Evolutionary conservation across 35 echinoderm and acorn worm genomes (phyloP).

Genomic region (Apostichopus japonicus): DNA sequence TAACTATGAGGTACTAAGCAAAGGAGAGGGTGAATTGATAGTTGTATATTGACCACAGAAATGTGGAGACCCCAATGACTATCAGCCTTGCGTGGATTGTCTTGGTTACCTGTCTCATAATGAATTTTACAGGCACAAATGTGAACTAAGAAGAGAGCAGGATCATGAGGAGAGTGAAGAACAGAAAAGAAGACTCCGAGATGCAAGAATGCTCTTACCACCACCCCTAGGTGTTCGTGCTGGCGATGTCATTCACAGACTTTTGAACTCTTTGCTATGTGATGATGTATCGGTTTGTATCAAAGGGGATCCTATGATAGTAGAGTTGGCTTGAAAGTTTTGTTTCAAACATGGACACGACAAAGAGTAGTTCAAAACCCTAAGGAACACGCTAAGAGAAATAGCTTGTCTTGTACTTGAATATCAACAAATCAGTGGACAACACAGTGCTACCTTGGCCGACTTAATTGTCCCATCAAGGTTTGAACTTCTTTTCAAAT

Average conservation of each 20-base stretch:
- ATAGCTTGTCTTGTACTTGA: constrained; percentile 58
- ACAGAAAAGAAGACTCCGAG: constrained; percentile 2
- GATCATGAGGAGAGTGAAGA: constrained; percentile 10
- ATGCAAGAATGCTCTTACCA: constrained; percentile 54
- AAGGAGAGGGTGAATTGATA: constrained; percentile 65
- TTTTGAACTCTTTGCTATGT: constrained; percentile 27
- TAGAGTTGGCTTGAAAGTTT: constrained; percentile 52
- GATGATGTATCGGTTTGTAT: constrained; percentile 58
- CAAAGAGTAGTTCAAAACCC: constrained; percentile 25
- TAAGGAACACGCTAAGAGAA: constrained; percentile 63
- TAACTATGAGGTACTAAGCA: constrained; percentile 59
- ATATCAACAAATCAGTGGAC: constrained; percentile 42
- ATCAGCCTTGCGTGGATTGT: constrained; percentile 69
- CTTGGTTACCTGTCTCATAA: constrained; percentile 61
- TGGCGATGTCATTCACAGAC: constrained; percentile 48
- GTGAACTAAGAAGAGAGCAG: constrained; percentile 36
- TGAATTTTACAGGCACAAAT: constrained; percentile 70
- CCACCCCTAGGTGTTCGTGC: constrained; percentile 26
- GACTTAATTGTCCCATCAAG: constrained; percentile 41
- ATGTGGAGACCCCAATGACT: constrained; percentile 42
- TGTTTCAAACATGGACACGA: constrained; percentile 62
- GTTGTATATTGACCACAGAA: constrained; percentile 57
- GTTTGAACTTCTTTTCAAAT: constrained; percentile 24
- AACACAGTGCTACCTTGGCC: constrained; percentile 21
- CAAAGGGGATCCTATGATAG: constrained; percentile 60